Evolutionary conservation across 2,888 invertebrate genomes (phyloP).

Genomic region (Dynastes hyllus): DNA sequence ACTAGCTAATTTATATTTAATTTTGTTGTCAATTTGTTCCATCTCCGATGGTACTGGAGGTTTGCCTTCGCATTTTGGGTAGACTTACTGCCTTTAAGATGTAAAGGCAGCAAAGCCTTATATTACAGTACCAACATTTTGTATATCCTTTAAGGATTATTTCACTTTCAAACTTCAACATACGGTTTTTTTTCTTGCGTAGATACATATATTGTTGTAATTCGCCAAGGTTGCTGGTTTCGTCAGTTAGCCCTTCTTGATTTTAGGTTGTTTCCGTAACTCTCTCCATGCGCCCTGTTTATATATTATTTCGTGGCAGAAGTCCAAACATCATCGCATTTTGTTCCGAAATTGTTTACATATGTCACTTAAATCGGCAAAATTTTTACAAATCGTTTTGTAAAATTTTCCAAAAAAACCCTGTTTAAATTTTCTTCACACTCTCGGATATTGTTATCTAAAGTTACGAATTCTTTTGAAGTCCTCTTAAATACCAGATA

Average conservation of each 20-base stretch:
- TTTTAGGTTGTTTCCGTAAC: constrained; percentile 19
- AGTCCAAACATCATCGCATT: constrained; percentile 42
- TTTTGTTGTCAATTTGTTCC: too few species aligned
- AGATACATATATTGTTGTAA: too few species aligned
- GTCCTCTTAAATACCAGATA: not conserved
- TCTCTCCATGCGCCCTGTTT: constrained; percentile 11
- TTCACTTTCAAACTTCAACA: not conserved
- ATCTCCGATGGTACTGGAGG: too few species aligned
- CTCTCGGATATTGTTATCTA: constrained; percentile 4
- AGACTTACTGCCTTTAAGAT: too few species aligned
- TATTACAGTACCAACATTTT: too few species aligned
- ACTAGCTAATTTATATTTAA: too few species aligned
- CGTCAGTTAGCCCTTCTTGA: not conserved
- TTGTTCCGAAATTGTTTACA: constrained; percentile 41
- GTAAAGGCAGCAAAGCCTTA: too few species aligned
- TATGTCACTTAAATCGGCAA: constrained; percentile 19
- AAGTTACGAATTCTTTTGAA: constrained; percentile 17
- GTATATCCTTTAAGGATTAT: not conserved
- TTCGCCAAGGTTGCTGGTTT: not conserved
- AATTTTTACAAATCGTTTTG: too few species aligned
- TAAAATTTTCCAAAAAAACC: constrained; percentile 33
- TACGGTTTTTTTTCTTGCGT: not conserved
- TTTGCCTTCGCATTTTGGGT: too few species aligned
- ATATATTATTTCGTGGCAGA: constrained; percentile 39
- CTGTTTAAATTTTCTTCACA: constrained; percentile 14